Base-by-base conservation (phyloP, 64 coral and sea anemone genomes). In the Acropora yongei region DNA sequence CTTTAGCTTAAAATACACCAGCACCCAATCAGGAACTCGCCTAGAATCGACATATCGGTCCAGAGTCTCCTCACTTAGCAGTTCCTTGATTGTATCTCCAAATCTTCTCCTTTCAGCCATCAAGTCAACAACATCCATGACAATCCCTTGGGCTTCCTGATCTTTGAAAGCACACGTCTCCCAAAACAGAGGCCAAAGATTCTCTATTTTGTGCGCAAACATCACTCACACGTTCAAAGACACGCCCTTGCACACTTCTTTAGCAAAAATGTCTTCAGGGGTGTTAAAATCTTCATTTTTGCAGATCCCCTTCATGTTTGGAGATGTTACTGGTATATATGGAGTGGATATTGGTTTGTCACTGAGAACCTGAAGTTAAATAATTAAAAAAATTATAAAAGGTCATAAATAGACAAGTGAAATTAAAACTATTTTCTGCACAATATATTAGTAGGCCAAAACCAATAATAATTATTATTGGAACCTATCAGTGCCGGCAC, bases 81-180 rank as follows among this genome's bases (percentile, higher is more conserved):
- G 57, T 14, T 78, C 75, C 44, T 92, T 49, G 30, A 92, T 18
- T 40, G 82, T 87, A 1, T 18, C n/a, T 87, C 14, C 51, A 2
- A 69, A 40, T 67, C 90, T 73, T 41, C 79, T 83, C 81, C 83
- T 91, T 65, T 65, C 45, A 41, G 80, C 3, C 3, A 75, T 17
- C 89, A 82, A 83, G 89, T 82, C 89, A 14, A 82, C 14, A 75
- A 82, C 63, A 78, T 74, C 78, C 44, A 69, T 83, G n/a, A 91
- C 89, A 68, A 91, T 82, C 20, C 13, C 89, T 72, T 82, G 57
- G 2, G 89, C 89, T 75, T 91, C n/a, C 40, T 66, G 60, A 20
- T 91, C 68, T 78, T 91, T 78, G 68, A 91, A 91, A 3, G 78
- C 89, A 83, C 89, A 91, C 89, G 65, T 91, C 83, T 1, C 89